Percentiles rank a stretch among this genome's conserved stretches.
phyloP scores from a whole-genome alignment of 2,888 invertebrate species.

The Pandemis heparana region DNA sequence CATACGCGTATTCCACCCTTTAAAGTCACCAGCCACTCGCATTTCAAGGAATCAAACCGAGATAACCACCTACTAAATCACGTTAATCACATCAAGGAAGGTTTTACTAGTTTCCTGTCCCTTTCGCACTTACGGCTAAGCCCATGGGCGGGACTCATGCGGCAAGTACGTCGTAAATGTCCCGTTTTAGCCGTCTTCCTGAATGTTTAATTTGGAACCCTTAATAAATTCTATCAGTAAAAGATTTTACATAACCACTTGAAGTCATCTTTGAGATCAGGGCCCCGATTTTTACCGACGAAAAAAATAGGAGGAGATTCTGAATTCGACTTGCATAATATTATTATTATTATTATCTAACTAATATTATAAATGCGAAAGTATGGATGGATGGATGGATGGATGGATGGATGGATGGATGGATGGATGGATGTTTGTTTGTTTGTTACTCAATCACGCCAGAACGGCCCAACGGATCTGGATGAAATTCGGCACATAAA shows the following conservation, averaged over 20 bases:
- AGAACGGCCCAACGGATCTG: no score
- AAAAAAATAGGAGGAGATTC: no score
- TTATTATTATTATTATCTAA: no score
- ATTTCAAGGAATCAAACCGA: constrained; percentile 24
- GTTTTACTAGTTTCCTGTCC: constrained; percentile 25
- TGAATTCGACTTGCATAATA: no score
- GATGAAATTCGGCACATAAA: no score
- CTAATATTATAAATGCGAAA: no score
- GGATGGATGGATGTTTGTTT: no score
- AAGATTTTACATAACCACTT: constrained; percentile 28
- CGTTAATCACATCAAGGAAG: constrained; percentile 24
- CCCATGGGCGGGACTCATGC: constrained; percentile 33
- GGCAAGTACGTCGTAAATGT: constrained; percentile 41
- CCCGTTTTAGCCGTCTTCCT: constrained; percentile 43
- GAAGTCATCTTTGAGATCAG: constrained; percentile 11
- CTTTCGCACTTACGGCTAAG: not conserved
- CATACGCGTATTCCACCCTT: not conserved
- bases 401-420: no score
- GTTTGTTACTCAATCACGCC: no score
- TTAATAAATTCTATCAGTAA: constrained; percentile 40
- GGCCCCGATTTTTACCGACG: no score
- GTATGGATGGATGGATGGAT: no score
- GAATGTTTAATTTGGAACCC: constrained; percentile 44
- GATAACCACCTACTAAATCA: constrained; percentile 22
- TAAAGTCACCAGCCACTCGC: constrained; percentile 1